Conservation (phyloP, 2,113 vertebrate genomes). For the Speoplatyrhinus poulsoni region DNA sequence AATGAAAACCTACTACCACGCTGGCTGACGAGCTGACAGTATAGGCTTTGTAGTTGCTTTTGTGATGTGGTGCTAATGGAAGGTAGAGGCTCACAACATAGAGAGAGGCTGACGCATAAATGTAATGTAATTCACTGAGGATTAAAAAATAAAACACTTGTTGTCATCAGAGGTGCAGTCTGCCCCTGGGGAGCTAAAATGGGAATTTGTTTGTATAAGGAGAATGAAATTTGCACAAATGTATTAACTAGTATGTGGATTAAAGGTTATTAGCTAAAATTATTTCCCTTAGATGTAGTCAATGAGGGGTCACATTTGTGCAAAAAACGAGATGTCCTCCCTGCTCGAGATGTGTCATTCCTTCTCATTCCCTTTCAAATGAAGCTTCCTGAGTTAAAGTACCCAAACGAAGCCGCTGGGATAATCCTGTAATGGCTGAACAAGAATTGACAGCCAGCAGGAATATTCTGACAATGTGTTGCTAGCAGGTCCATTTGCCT, state of each 20-base stretch:
- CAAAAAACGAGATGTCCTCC: slow-evolving; percentile 21
- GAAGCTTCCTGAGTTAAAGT: slow-evolving; percentile 32
- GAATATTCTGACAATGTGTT: slow-evolving; percentile 24
- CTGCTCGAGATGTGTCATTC: slow-evolving; percentile 28
- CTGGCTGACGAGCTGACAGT: too few species aligned
- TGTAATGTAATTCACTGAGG: slow-evolving; percentile 42
- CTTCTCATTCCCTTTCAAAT: slow-evolving; percentile 42
- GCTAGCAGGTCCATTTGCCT: neutral
- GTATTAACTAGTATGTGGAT: slow-evolving; percentile 39
- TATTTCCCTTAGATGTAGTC: slow-evolving; percentile 21
- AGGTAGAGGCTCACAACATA: slow-evolving; percentile 53
- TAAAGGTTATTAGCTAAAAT: slow-evolving; percentile 41
- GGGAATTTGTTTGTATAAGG: neutral
- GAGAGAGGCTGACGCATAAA: slow-evolving; percentile 59
- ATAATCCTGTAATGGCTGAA: slow-evolving; percentile 42
- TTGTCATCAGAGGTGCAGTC: too few species aligned
- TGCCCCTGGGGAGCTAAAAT: too few species aligned
- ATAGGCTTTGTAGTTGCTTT: too few species aligned
- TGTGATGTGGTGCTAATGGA: too few species aligned
- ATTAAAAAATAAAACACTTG: slow-evolving; percentile 44
- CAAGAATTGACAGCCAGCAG: slow-evolving; percentile 55
- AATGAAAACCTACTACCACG: too few species aligned
- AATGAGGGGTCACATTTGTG: slow-evolving; percentile 23
- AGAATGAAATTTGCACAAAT: slow-evolving; percentile 29
- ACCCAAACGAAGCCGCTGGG: slow-evolving; percentile 27